phyloP scores from a whole-genome alignment of 2,797 vertebrate species.

The Onychomys leucogaster region DNA sequence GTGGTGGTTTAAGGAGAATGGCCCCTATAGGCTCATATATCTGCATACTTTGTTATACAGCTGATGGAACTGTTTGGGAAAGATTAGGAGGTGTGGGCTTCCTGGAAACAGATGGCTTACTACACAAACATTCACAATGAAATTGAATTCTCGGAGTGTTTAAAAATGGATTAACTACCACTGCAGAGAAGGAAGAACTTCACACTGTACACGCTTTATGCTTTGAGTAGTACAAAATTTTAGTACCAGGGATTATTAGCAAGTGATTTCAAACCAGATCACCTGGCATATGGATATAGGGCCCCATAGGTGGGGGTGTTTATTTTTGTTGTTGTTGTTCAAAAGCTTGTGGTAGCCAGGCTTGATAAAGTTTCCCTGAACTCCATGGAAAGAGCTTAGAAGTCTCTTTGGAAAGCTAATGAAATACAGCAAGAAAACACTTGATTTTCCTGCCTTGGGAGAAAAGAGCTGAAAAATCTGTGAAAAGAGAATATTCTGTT shows the following conservation, averaged over 20 bases:
- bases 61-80: not conserved
- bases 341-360: not conserved
- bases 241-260: not conserved
- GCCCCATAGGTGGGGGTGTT: not conserved
- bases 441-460: conserved; percentile 49
- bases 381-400: not conserved
- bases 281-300: not conserved
- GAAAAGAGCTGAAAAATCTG: not conserved
- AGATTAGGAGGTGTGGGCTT: not conserved
- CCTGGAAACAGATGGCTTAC: not conserved
- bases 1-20: not conserved
- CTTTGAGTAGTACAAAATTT: not conserved
- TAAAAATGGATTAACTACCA: conserved; percentile 28
- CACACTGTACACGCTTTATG: not conserved
- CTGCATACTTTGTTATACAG: not conserved
- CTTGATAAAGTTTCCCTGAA: not conserved
- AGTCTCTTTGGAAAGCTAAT: conserved; percentile 25
- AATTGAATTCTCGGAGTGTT: not conserved
- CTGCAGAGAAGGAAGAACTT: not conserved
- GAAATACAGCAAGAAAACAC: conserved; percentile 12
- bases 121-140: not conserved
- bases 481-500: not conserved
- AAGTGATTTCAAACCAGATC: not conserved
- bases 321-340: not conserved
- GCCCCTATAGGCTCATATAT: not conserved